Evolutionary conservation across 2,888 invertebrate species (phyloP).

Genomic region (Mesochorus sp.): DNA sequence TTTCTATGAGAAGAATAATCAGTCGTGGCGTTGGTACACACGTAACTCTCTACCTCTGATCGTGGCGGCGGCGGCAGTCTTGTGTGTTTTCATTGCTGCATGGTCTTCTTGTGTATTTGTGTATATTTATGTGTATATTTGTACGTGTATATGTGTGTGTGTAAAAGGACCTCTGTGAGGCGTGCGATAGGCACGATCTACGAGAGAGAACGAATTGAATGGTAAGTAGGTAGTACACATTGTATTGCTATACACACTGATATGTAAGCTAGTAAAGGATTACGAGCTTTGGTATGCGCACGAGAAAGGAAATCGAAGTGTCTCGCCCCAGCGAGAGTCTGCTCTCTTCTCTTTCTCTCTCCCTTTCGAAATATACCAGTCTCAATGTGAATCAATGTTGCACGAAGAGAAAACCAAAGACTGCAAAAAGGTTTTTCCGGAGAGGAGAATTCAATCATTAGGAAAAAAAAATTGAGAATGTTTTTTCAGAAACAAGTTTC

Average conservation of each 20-base stretch:
- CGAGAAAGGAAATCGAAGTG: constrained; percentile 59
- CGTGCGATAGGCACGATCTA: constrained; percentile 57
- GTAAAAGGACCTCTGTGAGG: constrained; percentile 30
- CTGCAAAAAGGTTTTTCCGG: too few relatives aligned
- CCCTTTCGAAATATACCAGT: neutral
- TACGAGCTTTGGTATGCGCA: constrained; percentile 49
- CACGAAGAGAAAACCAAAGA: too few relatives aligned
- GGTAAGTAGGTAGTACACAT: constrained; percentile 47
- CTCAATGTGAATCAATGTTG: neutral
- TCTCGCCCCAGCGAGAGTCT: constrained; percentile 20
- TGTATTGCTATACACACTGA: constrained; percentile 30
- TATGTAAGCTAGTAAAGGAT: constrained; percentile 37
- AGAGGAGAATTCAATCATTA: too few relatives aligned
- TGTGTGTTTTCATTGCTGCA: constrained; percentile 16
- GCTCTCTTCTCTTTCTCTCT: neutral
- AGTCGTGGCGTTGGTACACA: constrained; percentile 28
- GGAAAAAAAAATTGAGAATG: too few relatives aligned
- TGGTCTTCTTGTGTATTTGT: neutral
- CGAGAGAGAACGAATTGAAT: constrained; percentile 58
- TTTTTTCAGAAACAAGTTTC: too few relatives aligned
- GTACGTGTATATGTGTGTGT: neutral
- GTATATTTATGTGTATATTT: neutral
- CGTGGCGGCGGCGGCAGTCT: constrained; percentile 32
- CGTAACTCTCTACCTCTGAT: constrained; percentile 45
- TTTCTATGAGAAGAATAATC: constrained; percentile 75